Evolutionary conservation across 2,113 vertebrate genomes (phyloP), one percentile per base, ranked within the genome.

Genomic region (Alectura lathami): DNA sequence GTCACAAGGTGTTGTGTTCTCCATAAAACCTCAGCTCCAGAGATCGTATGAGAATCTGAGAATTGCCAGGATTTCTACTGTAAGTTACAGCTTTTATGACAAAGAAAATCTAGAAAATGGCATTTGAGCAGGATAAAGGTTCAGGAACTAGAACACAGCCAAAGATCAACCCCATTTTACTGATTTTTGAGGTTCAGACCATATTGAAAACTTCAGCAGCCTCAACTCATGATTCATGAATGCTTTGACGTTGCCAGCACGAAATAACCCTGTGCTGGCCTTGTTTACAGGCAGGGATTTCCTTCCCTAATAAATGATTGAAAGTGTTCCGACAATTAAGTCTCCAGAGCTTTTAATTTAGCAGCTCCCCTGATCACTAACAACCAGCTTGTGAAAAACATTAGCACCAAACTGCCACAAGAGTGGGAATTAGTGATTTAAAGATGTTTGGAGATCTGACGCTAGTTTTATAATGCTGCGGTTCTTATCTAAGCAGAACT

Each of bases 241-340:
- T 57, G 34, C 57, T 53, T 89, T 60, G 40, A 66, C 38, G 36
- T 59, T 95, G 24, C 51, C 83, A 69, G 51, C 69, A 43, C 12
- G 12, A 89, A 90, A 83, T 77, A 94, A 78, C 30, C 47, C 56
- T 36, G 13, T 1, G 0, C 40, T 38, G 53, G n/a, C 53, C 86
- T 86, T 94, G 82, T 92, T 93, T 95, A 80, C 84, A 89, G 78
- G 45, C 87, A 92, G 62, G 83, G 66, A 87, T 95, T 96, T 93
- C 75, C 84, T 95, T 95, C 75, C 78, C 78, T 80, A 90, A 92
- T 88, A 64, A 94, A 96, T 93, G 47, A 92, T 83, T 94, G 72
- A 86, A 92, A 86, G 22, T 29, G 20, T 70, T 95, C 13, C 1
- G 36, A 75, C 86, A 95, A 93, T 94, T 96, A 94, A 94, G 67